Evolutionary conservation across 2,888 invertebrate genomes (phyloP).

Genomic region (Myopa tessellatipennis): DNA sequence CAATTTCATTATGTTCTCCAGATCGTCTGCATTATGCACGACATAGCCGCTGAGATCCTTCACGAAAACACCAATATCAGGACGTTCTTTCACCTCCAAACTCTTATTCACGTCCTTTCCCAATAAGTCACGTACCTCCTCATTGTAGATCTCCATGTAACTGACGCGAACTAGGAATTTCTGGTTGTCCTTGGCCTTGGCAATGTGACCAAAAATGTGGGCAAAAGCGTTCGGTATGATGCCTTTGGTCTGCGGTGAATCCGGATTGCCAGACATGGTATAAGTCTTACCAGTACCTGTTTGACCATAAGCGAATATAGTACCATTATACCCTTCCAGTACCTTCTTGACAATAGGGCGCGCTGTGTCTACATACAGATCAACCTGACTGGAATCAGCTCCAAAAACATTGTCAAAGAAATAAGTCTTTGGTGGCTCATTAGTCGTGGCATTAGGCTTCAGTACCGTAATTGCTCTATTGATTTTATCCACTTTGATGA

Average conservation of each 20-base stretch:
- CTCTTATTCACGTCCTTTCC: conserved; percentile 87
- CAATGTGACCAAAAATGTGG: conserved; percentile 97
- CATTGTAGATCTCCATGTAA: conserved; percentile 99
- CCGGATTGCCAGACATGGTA: conserved; percentile 95
- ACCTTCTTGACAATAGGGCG: conserved; percentile 97
- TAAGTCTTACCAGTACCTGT: conserved; percentile 99
- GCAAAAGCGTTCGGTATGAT: conserved; percentile 99
- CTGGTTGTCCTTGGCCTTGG: conserved; percentile 90
- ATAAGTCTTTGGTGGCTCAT: conserved; percentile 88
- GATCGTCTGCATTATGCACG: conserved; percentile 96
- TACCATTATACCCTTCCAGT: conserved; percentile 95
- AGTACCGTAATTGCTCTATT: conserved; percentile 83
- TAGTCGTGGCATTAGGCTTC: conserved; percentile 77
- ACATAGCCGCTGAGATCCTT: conserved; percentile 97
- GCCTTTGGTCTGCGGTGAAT: conserved; percentile 89
- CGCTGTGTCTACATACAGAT: conserved; percentile 96
- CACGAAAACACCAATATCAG: conserved; percentile 95
- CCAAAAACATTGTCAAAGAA: conserved; percentile 96
- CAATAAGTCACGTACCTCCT: conserved; percentile 95
- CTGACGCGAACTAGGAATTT: conserved; percentile 98
- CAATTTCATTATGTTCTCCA: conserved; percentile 93
- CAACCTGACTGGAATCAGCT: conserved; percentile 81
- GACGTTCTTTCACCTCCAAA: conserved; percentile 93
- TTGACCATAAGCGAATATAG: conserved; percentile 89
- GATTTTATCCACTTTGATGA: conserved; percentile 81